phyloP scores from a whole-genome alignment of 2,888 invertebrate genomes.

The Graphium colonna region DNA sequence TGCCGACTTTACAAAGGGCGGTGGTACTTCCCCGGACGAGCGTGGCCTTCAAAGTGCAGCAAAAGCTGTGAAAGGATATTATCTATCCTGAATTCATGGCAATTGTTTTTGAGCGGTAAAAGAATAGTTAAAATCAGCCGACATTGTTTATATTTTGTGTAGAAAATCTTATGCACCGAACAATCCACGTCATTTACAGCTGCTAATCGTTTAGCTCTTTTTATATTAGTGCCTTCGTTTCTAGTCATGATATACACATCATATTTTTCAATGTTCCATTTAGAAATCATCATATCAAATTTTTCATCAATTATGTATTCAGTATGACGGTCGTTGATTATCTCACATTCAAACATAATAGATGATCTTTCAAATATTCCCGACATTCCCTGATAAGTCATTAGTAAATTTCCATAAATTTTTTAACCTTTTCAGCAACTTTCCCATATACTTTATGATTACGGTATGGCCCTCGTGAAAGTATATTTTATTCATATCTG shows the following conservation, averaged over 20 bases:
- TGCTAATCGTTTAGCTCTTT: conserved; percentile 31
- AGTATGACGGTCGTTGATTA: conserved; percentile 19
- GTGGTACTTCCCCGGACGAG: too few species aligned
- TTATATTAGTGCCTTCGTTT: conserved; percentile 37
- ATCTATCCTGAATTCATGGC: too few species aligned
- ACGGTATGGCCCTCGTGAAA: too few species aligned
- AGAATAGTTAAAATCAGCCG: too few species aligned
- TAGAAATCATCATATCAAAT: conserved; percentile 29
- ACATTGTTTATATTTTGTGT: too few species aligned
- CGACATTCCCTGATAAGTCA: conserved; percentile 22
- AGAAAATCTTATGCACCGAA: neutral
- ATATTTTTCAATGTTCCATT: conserved; percentile 34
- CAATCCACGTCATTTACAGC: neutral
- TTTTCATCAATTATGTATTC: conserved; percentile 34
- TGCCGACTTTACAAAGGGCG: too few species aligned
- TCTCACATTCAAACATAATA: neutral
- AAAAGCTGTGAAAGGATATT: too few species aligned
- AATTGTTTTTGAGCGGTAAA: too few species aligned
- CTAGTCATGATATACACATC: conserved; percentile 34
- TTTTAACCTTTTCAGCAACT: conserved; percentile 30
- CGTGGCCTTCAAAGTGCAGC: too few species aligned
- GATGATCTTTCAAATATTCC: conserved; percentile 25
- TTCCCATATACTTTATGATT: conserved; percentile 29
- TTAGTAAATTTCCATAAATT: conserved; percentile 28
- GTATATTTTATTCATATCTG: too few species aligned